Evolutionary conservation across 2,888 invertebrate species (phyloP), one percentile per base, ranked within the genome.

Genomic region (Monoplex corrugatus): DNA sequence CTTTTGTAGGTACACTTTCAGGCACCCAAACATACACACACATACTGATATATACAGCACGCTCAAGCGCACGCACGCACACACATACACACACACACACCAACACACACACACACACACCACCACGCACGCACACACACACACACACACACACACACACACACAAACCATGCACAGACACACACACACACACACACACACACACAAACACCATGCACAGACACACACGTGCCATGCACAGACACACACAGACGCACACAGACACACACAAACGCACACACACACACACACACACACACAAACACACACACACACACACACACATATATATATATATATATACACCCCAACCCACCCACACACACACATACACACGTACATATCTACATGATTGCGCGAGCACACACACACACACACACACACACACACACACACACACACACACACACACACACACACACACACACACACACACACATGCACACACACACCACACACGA

Each of bases 241-340:
- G 35, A 75, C 75, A 35, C 75, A 75, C 75, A 35, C 75, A 75
- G 35, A 75, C 75, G 35, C 75, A 75, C 75, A 75, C 75, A 38
- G 35, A 75, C 75, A 75, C 75, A 75, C 75, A 75, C 75, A 75
- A 32, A 75, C 75, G 19, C 75, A 75, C 32, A 75, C 38, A 75
- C 75, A 75, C 75, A 75, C 75, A 75, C 38, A 75, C 75, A 75
- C 75, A 75, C 75, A 75, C 38, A 75, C 75, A 75, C 35, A 35
- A 32, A 75, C 68, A 68, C 68, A 68, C 68, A 68, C 68, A 68
- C 68, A 68, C 68, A 68, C 68, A 50, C 68, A 68, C 68, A 68
- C 68, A 68, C 68, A 68, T 28, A 68, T 28, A 68, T 28, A 68
- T 28, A 68, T 28, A 23, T 28, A 68, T 28, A 68, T 28, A 68